Base-by-base conservation (phyloP, 2,888 invertebrate species). In the Oscheius sp. region DNA sequence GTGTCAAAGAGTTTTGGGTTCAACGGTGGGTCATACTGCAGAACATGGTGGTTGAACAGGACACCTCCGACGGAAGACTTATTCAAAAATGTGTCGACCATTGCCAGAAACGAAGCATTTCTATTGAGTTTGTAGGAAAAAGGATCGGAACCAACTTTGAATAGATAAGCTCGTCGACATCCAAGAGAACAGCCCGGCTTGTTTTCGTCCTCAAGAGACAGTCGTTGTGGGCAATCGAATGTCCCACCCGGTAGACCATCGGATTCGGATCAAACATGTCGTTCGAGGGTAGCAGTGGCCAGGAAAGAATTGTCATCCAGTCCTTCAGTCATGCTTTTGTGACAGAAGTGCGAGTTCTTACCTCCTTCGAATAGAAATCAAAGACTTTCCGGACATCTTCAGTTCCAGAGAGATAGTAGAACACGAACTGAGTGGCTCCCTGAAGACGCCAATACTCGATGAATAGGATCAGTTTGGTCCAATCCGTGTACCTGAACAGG, bases 141-240 rank as follows among this genome's bases (percentile, higher is more conserved):
- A 57, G 57, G 21, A 58, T n/a, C 32, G 5, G 32, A 58, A 58
- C 11, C 11, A 10, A 63, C 63, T 47, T 13, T 21, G 63, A 47
- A 29, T 63, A 63, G 63, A 63, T 63, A 21, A 63, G 33, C 48
- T 84, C 84, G 66, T 84, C 84, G 50, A 84, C 75, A 76, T 84
- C 84, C 0, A 80, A 74, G 35, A 82, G 65, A 5, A 77, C 80
- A 50, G 76, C 81, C 33, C 80, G 60, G 29, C 74, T 59, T 1
- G 80, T 76, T 7, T 21, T 32, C 53, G 77, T 76, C 55, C 79
- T 76, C 53, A 81, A 50, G 11, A 79, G 58, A 57, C 84, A 84
- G 51, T 82, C 73, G 63, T 84, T 84, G 63, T 79, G 79, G 32
- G 84, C 82, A 29, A 82, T 48, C 10, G 79, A 78, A 55, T 84